Conservation (phyloP, 2,797 vertebrate species). For the Iguana delicatissima region DNA sequence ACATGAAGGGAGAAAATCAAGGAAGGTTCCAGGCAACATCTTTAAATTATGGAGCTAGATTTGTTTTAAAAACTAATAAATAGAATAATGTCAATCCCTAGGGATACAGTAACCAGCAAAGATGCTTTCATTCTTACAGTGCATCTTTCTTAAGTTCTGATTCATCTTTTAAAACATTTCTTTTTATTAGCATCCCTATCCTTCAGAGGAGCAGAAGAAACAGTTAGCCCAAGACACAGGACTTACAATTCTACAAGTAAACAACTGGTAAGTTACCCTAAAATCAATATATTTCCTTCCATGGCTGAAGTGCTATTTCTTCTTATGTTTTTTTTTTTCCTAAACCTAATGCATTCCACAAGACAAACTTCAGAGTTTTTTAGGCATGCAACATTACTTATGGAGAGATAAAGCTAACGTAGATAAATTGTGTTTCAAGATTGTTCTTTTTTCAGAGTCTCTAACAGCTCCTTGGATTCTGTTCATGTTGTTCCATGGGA, state of each 20-base stretch:
- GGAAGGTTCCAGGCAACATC: background rate
- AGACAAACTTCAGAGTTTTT: conserved; percentile 64
- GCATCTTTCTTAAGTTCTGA: conserved; percentile 80
- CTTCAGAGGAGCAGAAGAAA: conserved; percentile 99
- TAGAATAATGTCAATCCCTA: conserved; percentile 66
- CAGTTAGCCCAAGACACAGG: conserved; percentile 99
- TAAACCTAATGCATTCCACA: conserved; percentile 68
- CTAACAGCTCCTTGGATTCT: conserved; percentile 62
- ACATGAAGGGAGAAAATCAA: background rate
- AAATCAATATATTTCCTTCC: conserved; percentile 80
- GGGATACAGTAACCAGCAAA: conserved; percentile 64
- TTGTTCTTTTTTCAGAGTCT: conserved; percentile 61
- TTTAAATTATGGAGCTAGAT: background rate
- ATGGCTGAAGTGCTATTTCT: conserved; percentile 74
- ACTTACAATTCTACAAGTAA: conserved; percentile 99
- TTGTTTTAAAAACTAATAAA: conserved; percentile 14
- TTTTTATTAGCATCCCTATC: conserved; percentile 95
- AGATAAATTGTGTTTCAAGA: conserved; percentile 65
- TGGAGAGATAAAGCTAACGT: conserved; percentile 60
- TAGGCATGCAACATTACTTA: conserved; percentile 63
- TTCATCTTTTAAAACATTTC: conserved; percentile 81
- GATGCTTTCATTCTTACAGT: conserved; percentile 76
- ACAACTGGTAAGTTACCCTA: conserved; percentile 96
- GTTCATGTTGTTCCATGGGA: conserved; percentile 60
- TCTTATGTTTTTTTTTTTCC: conserved; percentile 75